These are phyloP conservation scores for Amitus sp. DNA, from an alignment of 2,888 invertebrate genomes.

Conservation along the genomic window DNA sequence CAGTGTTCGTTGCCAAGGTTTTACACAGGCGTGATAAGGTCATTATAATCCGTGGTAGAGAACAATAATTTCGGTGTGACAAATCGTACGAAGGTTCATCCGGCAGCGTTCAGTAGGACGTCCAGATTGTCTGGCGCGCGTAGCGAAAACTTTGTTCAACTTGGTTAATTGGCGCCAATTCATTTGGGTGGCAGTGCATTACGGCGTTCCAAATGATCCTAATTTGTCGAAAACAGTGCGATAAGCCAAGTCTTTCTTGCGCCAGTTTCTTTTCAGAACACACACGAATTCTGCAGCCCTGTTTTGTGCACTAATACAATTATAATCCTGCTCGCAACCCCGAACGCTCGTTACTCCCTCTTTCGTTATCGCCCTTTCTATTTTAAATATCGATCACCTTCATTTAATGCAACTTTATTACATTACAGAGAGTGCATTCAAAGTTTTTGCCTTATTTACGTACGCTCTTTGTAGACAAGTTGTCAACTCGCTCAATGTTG, in stretches of 20 bases:
- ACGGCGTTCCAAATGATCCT: conserved; percentile 49
- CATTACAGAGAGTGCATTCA: too few species aligned
- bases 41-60: conserved; percentile 3
- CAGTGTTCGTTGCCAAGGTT: not conserved
- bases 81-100: conserved; percentile 11
- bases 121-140: conserved; percentile 14
- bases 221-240: conserved; percentile 52
- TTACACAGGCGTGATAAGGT: not conserved
- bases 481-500: too few species aligned
- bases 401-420: not conserved
- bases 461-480: too few species aligned
- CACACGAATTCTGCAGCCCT: not conserved
- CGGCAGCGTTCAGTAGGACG: conserved; percentile 10
- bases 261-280: conserved; percentile 3
- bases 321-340: too few species aligned
- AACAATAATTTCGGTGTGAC: conserved; percentile 14
- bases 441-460: too few species aligned
- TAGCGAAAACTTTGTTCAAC: conserved; percentile 31
- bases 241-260: conserved; percentile 51
- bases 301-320: conserved; percentile 1
- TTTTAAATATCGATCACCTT: not conserved
- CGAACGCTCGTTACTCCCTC: too few species aligned
- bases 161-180: conserved; percentile 36
- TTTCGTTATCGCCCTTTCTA: not conserved
- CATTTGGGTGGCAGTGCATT: conserved; percentile 41